A percentile compares a stretch with the other conserved stretches of the same genome.
These are phyloP conservation scores for Sacculina carcini DNA, from an alignment of 2,888 invertebrate species.

Conservation along the genomic window DNA sequence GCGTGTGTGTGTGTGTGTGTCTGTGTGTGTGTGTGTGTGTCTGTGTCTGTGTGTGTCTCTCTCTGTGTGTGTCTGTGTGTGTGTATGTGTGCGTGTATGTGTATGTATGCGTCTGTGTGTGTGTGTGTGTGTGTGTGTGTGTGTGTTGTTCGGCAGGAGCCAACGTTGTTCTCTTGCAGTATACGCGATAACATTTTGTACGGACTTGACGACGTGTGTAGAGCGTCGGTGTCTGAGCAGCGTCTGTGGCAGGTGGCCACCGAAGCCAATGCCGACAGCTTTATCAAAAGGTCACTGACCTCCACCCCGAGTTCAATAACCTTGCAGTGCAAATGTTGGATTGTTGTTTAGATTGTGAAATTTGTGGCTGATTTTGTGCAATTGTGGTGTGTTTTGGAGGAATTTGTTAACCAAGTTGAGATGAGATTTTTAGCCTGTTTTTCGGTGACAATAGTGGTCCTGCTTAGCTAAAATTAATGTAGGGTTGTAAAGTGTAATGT, in stretches of 20 bases:
- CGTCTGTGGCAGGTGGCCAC: constrained; percentile 34
- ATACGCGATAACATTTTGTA: constrained; percentile 76
- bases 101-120: background rate
- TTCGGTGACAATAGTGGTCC: too few relatives aligned
- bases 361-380: too few relatives aligned
- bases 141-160: constrained; percentile 35
- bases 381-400: too few relatives aligned
- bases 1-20: too few relatives aligned
- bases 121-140: background rate
- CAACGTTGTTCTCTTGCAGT: constrained; percentile 64
- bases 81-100: background rate
- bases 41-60: background rate
- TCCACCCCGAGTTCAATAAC: too few relatives aligned
- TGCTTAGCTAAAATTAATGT: too few relatives aligned
- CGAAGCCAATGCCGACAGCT: constrained; percentile 63
- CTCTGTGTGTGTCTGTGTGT: background rate
- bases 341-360: too few relatives aligned
- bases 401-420: too few relatives aligned
- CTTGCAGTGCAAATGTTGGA: too few relatives aligned
- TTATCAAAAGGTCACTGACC: constrained; percentile 32
- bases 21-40: background rate
- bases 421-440: too few relatives aligned
- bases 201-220: constrained; percentile 34
- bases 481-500: too few relatives aligned
- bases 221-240: constrained; percentile 26